These are phyloP conservation scores for Naso thynnoides DNA, from an alignment of 2,797 vertebrate genomes.

Conservation along the genomic window DNA sequence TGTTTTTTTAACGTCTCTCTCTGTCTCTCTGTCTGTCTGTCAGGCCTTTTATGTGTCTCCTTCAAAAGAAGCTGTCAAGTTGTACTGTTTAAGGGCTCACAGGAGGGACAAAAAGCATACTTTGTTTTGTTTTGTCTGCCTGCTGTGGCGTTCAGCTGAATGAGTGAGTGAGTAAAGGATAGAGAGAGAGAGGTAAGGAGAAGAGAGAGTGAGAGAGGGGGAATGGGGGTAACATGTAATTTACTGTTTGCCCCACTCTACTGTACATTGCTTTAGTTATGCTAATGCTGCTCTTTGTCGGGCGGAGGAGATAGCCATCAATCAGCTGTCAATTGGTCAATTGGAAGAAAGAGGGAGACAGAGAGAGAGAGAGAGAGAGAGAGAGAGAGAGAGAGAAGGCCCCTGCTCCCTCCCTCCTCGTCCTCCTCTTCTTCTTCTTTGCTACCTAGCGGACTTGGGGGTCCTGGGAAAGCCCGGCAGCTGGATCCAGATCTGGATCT, in stretches of 20 bases:
- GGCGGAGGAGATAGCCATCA: constrained; percentile 99
- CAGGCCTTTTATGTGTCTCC: constrained; percentile 91
- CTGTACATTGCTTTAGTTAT: constrained; percentile 99
- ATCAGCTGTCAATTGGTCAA: constrained; percentile 99
- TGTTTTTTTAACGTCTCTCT: constrained; percentile 20
- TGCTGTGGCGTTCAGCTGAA: constrained; percentile 62
- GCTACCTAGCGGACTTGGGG: constrained; percentile 92
- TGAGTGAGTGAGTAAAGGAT: constrained; percentile 65
- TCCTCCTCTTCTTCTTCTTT: constrained; percentile 74
- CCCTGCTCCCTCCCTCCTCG: constrained; percentile 78
- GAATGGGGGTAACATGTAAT: constrained; percentile 94
- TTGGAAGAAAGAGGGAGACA: constrained; percentile 88
- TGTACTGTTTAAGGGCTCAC: constrained; percentile 77
- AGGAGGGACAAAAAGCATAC: constrained; percentile 78
- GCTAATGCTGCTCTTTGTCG: constrained; percentile 97
- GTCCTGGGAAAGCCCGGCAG: constrained; percentile 89
- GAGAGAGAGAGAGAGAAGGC: constrained; percentile 83
- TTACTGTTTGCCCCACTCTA: constrained; percentile 97
- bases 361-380: constrained; percentile 64
- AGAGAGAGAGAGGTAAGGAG: constrained; percentile 67
- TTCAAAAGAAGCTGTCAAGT: constrained; percentile 99
- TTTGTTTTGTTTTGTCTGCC: constrained; percentile 81
- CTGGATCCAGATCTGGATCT: constrained; percentile 86
- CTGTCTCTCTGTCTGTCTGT: constrained; percentile 54
- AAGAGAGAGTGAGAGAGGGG: constrained; percentile 81